Conservation (phyloP, 1,140 invertebrate species). For the Gyrodactylus bullatarudis region DNA sequence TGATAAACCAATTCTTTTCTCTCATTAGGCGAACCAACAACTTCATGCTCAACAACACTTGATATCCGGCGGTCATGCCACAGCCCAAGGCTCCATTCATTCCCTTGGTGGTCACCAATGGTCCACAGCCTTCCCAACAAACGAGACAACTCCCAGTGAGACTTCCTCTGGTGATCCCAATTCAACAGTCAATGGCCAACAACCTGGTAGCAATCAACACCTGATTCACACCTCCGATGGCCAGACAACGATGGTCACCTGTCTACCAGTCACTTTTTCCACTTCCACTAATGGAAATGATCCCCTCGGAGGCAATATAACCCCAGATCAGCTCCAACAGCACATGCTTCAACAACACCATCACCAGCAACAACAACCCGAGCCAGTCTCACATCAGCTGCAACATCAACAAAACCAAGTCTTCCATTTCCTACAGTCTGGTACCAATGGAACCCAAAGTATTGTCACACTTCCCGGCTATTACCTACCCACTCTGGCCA, state of each 20-base stretch:
- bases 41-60: too few species aligned
- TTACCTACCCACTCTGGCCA: neutral
- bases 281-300: neutral
- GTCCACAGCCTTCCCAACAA: neutral
- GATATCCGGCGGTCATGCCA: too few species aligned
- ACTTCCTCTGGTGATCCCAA: too few species aligned
- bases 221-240: neutral
- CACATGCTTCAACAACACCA: neutral
- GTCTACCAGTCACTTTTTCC: neutral
- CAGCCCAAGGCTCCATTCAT: too few species aligned
- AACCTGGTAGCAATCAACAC: neutral
- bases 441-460: neutral
- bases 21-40: too few species aligned
- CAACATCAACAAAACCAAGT: neutral
- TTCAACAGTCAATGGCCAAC: too few species aligned
- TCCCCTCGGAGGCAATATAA: too few species aligned
- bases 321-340: too few species aligned
- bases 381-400: neutral
- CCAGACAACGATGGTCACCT: neutral
- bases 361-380: neutral
- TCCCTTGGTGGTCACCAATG: too few species aligned
- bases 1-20: too few species aligned
- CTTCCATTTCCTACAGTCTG: neutral
- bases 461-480: neutral
- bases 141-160: neutral